Conservation (phyloP, 2,113 vertebrate species). For the Tonatia bakeri region DNA sequence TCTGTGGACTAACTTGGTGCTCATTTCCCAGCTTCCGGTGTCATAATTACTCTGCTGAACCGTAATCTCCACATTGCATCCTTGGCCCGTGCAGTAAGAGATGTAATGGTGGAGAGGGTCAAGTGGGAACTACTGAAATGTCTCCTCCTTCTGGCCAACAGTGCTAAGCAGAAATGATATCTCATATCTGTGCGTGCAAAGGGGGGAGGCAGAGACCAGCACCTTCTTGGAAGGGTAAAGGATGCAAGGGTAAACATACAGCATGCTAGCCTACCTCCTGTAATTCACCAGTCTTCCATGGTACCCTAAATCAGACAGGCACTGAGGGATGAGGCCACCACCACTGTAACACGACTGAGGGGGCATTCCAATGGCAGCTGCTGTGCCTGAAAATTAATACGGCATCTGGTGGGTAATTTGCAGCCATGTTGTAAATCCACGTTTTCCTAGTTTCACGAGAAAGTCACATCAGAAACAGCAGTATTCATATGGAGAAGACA, state of each 20-base stretch:
- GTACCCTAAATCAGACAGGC: neutral
- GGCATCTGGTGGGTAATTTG: neutral
- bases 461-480: neutral
- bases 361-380: neutral
- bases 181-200: neutral
- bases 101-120: neutral
- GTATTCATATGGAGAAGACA: neutral
- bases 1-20: neutral
- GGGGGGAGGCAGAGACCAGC: neutral
- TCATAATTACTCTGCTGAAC: neutral
- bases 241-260: neutral
- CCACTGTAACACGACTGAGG: neutral
- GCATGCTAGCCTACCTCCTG: neutral
- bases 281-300: neutral
- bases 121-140: neutral
- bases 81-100: neutral
- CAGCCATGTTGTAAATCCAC: neutral
- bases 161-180: neutral
- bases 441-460: neutral
- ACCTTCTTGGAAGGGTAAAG: neutral
- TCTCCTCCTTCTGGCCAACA: neutral
- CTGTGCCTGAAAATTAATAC: neutral
- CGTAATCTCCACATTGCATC: neutral
- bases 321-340: no score
- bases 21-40: neutral